A percentile compares a stretch with the other conserved stretches of the same genome.
These are phyloP conservation scores for Colius striatus DNA, from an alignment of 2,113 vertebrate genomes.

Conservation along the genomic window DNA sequence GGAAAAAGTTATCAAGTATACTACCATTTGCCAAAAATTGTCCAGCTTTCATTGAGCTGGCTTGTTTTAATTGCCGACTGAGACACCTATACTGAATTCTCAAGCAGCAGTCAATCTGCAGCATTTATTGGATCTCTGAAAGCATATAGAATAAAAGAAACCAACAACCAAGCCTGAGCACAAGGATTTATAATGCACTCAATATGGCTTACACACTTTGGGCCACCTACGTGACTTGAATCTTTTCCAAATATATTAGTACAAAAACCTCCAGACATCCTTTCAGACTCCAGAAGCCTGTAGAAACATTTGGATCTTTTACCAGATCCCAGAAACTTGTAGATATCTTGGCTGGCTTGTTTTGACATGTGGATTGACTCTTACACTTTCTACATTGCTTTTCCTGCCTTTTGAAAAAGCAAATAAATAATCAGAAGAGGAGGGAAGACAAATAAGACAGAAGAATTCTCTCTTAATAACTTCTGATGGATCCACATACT, in stretches of 20 bases:
- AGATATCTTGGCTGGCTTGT: not conserved
- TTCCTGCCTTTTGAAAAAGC: not conserved
- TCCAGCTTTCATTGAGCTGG: not conserved
- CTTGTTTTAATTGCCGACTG: not conserved
- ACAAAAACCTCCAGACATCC: not conserved
- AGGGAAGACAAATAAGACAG: not conserved
- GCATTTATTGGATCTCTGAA: not conserved
- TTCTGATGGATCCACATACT: not conserved
- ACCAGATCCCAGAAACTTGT: conserved; percentile 24
- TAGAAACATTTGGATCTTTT: conserved; percentile 18
- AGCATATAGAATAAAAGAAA: not conserved
- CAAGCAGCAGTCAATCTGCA: not conserved
- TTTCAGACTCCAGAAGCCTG: not conserved
- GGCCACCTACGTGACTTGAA: conserved; percentile 36
- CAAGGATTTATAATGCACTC: not conserved
- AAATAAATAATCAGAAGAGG: not conserved
- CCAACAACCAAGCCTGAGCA: not conserved
- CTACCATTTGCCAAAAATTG: not conserved
- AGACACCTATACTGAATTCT: not conserved
- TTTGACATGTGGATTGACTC: not conserved
- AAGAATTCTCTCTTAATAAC: not conserved
- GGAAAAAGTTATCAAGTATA: not conserved
- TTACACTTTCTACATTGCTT: not conserved
- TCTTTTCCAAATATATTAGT: conserved; percentile 22
- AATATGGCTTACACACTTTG: not conserved